Evolutionary conservation across 2,888 invertebrate genomes (phyloP), one percentile per base, ranked within the genome.

Genomic region (Drosophila pseudotalamancana): DNA sequence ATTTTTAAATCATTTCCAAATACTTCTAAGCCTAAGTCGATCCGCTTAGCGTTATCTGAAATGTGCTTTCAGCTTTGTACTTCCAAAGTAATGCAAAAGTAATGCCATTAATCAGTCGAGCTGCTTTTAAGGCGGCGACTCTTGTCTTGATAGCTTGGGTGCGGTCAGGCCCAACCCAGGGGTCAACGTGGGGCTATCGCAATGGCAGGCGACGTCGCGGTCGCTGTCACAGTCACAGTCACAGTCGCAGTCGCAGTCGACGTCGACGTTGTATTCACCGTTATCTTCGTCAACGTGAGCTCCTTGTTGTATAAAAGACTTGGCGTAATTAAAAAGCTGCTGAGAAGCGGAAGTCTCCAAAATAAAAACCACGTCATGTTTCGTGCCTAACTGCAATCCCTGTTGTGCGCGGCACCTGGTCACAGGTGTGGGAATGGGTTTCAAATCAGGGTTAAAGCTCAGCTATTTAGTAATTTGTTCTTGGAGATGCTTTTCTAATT

Each of bases 291-390:
- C 34, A 14, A 50, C 42, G 32, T 32, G 48, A 25, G 29, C 40
- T 11, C 6, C 21, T 42, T 27, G 18, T 54, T 40, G 39, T 31
- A 48, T 12, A 51, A 9, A 51, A 69, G 85, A 82, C 75, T 78
- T 72, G 50, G 45, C 45, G 87, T 85, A 82, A 82, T 82, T 82
- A 87, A 82, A 82, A 85, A 62, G 14, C 50, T 9, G 46, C 11
- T 12, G 6, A 54, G n/a, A 48, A 57, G 37, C 55, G 14, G 62
- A 65, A 55, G 37, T 45, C 34, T 53, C 34, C 16, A 16, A 56
- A 71, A 40, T 23, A 2, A 54, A 50, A 46, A 62, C n/a, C 82
- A 87, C 86, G 83, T 61, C 70, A 87, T 66, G 51, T 66, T 63
- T 63, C 85, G 86, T 83, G 82, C 45, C 51, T 56, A 40, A 54